Base-by-base conservation (phyloP, 2,888 invertebrate species). In the Tinea trinotella region DNA sequence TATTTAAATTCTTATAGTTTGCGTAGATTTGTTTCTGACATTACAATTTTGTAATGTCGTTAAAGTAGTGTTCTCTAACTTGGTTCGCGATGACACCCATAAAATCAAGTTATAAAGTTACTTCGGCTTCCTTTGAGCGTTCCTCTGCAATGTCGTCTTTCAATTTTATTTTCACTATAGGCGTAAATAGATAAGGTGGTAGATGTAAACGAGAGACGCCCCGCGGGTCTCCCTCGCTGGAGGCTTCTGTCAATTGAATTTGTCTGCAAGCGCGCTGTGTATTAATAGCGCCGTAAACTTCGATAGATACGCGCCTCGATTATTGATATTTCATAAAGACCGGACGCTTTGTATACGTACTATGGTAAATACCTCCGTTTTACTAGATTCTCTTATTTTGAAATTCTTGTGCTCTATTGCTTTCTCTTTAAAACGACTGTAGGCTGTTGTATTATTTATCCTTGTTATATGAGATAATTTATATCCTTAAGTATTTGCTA, bases 211-310 rank as follows among this genome's bases (percentile, higher is more conserved):
- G 78, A 71, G 71, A 68, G 74, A 71, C 75, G 70, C 78, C 79
- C 78, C 64, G 76, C 74, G 72, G 78, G 76, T 74, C n/a, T n/a
- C 59, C 36, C 22, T 40, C 65, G 65, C 62, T 65, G 76, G 76
- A 74, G 75, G 76, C 76, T 78, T 65, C 69, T 74, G 77, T 74
- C 81, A 83, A 84, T 84, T 84, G 81, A 84, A 81, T 85, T 85
- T 82, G 84, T 85, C 84, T 82, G 80, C 82, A 72, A 79, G 76
- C 80, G 76, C 76, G 68, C 69, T 71, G 67, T 67, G 68, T 70
- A 75, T 80, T 82, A 82, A 83, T 76, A 75, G 76, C 75, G 67
- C 66, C 75, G 74, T 82, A 81, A 82, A 81, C 76, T 78, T 72
- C 67, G 66, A 75, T 74, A 65, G 72, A 70, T 71, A 72, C 70